phyloP scores from a whole-genome alignment of 2,797 vertebrate genomes.

The Parauchenoglanis punctatus region DNA sequence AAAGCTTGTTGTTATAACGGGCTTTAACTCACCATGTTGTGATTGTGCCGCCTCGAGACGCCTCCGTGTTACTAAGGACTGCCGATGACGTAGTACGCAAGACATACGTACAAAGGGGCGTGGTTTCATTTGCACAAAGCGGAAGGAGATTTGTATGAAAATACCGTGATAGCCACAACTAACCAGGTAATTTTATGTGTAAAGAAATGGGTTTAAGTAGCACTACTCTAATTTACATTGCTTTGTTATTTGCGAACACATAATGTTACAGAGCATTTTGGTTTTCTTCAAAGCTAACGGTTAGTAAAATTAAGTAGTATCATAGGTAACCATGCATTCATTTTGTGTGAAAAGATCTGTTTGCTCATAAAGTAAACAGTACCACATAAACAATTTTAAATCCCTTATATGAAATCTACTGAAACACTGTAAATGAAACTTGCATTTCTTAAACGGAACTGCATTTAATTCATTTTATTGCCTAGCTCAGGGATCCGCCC shows the following conservation, averaged over 20 bases:
- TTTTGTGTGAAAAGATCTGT: neutral
- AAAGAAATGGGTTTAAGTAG: neutral
- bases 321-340: neutral
- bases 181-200: neutral
- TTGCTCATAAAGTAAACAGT: neutral
- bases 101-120: slow-evolving; percentile 38
- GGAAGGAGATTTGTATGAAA: neutral
- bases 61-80: slow-evolving; percentile 77
- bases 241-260: neutral
- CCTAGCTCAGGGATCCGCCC: neutral
- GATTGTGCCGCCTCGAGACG: slow-evolving; percentile 79
- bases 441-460: neutral
- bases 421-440: neutral
- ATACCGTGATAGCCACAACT: neutral
- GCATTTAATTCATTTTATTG: neutral
- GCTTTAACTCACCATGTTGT: slow-evolving; percentile 83
- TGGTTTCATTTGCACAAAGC: neutral
- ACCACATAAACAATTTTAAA: neutral
- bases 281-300: neutral
- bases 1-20: slow-evolving; percentile 40
- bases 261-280: neutral
- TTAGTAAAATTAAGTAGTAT: neutral
- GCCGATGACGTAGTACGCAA: slow-evolving; percentile 71
- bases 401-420: no score
- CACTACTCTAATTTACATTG: neutral